phyloP scores from a whole-genome alignment of 2,888 invertebrate species.

The Norana najaformis region DNA sequence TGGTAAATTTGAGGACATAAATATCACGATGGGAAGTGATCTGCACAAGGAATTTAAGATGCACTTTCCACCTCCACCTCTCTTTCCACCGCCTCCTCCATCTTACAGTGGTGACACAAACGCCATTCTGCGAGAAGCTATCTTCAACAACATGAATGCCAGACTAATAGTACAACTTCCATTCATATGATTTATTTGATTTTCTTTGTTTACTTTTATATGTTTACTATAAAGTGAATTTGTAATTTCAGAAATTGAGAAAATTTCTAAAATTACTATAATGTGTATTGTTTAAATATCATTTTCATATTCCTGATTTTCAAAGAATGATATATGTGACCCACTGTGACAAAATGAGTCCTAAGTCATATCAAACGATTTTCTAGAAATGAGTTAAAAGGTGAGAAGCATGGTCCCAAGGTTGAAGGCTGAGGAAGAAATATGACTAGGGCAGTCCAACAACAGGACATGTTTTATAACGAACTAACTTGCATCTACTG shows the following conservation, averaged over 20 bases:
- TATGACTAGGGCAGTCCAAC: not conserved
- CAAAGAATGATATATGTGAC: not conserved
- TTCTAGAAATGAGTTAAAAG: not conserved
- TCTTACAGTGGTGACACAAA: conserved; percentile 39
- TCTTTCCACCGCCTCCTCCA: conserved; percentile 44
- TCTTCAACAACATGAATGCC: conserved; percentile 38
- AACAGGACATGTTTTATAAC: not conserved
- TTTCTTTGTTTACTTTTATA: not conserved
- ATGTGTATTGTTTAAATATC: not conserved
- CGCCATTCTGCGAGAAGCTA: conserved; percentile 38
- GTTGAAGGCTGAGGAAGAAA: not conserved
- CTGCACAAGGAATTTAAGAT: conserved; percentile 26
- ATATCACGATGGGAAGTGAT: not conserved
- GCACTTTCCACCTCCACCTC: conserved; percentile 42
- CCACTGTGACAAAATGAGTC: not conserved
- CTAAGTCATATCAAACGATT: no score
- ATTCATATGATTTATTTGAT: not conserved
- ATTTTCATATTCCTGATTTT: not conserved
- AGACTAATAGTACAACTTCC: conserved; percentile 30
- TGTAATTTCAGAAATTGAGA: not conserved
- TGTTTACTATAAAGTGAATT: no score
- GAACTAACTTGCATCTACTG: not conserved
- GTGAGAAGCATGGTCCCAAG: not conserved
- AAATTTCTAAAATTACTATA: not conserved
- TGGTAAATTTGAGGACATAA: conserved; percentile 21